phyloP scores from a whole-genome alignment of 2,888 invertebrate species.

The Meganola albula region DNA sequence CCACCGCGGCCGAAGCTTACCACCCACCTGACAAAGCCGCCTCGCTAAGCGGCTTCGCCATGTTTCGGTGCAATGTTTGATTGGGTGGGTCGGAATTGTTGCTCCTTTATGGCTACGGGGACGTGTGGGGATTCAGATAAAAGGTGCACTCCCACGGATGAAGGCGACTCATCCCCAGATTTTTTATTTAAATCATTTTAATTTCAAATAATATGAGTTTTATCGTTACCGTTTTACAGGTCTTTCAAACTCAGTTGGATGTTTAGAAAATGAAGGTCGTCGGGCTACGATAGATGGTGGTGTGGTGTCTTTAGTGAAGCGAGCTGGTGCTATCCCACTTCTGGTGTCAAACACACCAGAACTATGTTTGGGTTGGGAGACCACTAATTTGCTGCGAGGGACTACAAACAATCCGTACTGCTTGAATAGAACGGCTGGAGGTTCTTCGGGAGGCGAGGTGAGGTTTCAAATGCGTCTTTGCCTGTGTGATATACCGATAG shows the following conservation, averaged over 20 bases:
- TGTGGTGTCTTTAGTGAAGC: slow-evolving; percentile 78
- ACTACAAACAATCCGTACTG: slow-evolving; percentile 91
- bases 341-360: slow-evolving; percentile 92
- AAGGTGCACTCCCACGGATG: no score
- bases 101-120: no score
- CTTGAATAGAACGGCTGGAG: slow-evolving; percentile 84
- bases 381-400: slow-evolving; percentile 86
- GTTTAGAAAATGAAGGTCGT: slow-evolving; percentile 58
- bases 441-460: slow-evolving; percentile 94
- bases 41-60: no score
- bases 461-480: no score
- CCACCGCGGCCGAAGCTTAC: no score
- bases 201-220: no score
- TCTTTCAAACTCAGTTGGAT: slow-evolving; percentile 83
- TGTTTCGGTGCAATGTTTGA: no score
- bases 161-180: background rate
- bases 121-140: no score
- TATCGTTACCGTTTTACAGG: slow-evolving; percentile 72
- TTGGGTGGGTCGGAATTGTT: no score
- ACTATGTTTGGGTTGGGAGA: slow-evolving; percentile 92
- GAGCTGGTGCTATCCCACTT: slow-evolving; percentile 88
- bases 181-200: background rate
- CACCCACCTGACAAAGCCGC: no score
- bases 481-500: no score
- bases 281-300: slow-evolving; percentile 82